Evolutionary conservation across 2,113 vertebrate genomes (phyloP).

Genomic region (Tragelaphus buxtoni): DNA sequence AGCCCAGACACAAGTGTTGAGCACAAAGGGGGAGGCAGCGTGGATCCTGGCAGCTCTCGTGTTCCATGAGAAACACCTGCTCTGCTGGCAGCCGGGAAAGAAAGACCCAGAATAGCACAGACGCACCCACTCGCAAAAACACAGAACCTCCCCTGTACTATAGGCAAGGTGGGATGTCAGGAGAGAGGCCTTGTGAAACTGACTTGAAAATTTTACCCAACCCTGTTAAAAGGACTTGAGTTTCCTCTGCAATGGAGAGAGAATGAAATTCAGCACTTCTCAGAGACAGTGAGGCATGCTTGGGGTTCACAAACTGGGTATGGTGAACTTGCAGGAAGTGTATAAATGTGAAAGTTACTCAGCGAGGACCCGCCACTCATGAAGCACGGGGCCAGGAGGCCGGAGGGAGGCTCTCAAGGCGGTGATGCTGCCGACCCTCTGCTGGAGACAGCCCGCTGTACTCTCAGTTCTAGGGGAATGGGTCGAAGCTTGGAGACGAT

Average conservation of each 20-base stretch:
- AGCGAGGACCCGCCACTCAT: accelerated
- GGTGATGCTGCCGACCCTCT: accelerated
- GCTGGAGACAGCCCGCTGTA: not conserved
- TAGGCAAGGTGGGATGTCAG: not conserved
- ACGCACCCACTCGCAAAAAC: constrained; percentile 39
- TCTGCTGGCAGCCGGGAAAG: constrained; percentile 43
- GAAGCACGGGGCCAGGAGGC: not conserved
- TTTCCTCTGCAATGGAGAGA: not conserved
- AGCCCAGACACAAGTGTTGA: constrained; percentile 7
- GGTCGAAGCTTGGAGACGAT: not conserved
- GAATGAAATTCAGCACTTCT: not conserved
- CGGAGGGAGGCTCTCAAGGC: not conserved
- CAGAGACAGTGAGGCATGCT: not conserved
- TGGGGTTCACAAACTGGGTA: too few relatives aligned
- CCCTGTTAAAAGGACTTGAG: not conserved
- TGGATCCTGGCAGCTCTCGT: constrained; percentile 45
- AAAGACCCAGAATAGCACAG: constrained; percentile 60
- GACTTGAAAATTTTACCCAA: not conserved
- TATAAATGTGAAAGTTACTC: not conserved
- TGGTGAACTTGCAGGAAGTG: not conserved
- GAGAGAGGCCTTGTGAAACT: not conserved
- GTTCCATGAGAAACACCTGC: constrained; percentile 65
- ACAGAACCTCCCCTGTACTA: constrained; percentile 47
- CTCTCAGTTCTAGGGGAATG: not conserved
- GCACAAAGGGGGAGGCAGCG: constrained; percentile 2